These are phyloP conservation scores for Chaetophractus vellerosus DNA, from an alignment of 2,797 vertebrate genomes.

Conservation along the genomic window DNA sequence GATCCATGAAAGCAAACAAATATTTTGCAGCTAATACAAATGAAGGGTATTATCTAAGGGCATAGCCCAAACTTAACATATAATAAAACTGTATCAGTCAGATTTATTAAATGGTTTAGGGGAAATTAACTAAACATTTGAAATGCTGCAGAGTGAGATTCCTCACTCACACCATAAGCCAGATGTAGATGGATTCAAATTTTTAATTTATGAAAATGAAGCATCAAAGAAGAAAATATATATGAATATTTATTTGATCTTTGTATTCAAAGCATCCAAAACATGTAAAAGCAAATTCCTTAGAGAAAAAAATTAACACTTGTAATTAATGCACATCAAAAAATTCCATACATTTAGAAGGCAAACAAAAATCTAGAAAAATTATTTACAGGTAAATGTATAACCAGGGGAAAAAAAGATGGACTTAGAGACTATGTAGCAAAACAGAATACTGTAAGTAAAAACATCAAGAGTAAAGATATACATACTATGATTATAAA, in stretches of 20 bases:
- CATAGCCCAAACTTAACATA: neutral
- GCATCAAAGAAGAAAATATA: neutral
- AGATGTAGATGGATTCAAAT: neutral
- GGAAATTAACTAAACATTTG: neutral
- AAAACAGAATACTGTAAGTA: neutral
- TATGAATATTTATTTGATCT: neutral
- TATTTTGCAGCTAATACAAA: neutral
- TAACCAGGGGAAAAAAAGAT: neutral
- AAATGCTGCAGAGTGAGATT: neutral
- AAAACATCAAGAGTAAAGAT: neutral
- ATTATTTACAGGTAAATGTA: neutral
- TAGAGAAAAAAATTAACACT: neutral
- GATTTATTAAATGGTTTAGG: neutral
- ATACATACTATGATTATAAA: neutral
- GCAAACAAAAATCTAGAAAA: neutral
- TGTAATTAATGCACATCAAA: neutral
- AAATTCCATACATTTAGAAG: neutral
- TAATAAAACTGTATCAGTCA: neutral
- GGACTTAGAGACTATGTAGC: neutral
- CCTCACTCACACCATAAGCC: neutral
- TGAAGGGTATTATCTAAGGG: neutral
- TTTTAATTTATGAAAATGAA: conserved; percentile 38
- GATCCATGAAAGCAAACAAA: neutral
- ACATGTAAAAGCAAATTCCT: neutral
- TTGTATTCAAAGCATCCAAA: neutral